A percentile compares a stretch with the other conserved stretches of the same genome.
Conservation (phyloP, 1,140 invertebrate genomes). For the Drosophila auraria region DNA sequence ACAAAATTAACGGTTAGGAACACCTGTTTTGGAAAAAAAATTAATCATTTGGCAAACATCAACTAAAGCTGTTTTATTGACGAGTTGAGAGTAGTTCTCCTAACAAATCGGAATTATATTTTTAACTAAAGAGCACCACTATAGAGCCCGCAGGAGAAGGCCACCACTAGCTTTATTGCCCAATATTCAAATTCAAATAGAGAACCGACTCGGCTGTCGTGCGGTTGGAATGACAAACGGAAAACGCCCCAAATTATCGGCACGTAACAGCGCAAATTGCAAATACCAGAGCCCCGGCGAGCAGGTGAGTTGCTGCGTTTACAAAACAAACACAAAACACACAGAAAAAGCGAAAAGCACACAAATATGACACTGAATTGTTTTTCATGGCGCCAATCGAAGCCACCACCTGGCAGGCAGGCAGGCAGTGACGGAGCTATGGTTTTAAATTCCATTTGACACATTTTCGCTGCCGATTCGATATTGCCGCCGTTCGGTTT, state of each 20-base stretch:
- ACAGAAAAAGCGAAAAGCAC: slow-evolving; percentile 45
- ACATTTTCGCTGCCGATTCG: slow-evolving; percentile 61
- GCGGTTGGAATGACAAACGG: slow-evolving; percentile 47
- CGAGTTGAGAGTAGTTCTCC: not conserved
- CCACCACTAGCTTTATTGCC: slow-evolving; percentile 13
- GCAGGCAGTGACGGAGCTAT: slow-evolving; percentile 24
- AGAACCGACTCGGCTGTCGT: slow-evolving; percentile 15
- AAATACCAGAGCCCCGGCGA: slow-evolving; percentile 7
- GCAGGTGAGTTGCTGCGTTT: slow-evolving; percentile 40
- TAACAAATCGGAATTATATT: slow-evolving; percentile 1
- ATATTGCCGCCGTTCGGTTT: slow-evolving; percentile 28
- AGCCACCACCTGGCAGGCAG: slow-evolving; percentile 41
- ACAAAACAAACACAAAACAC: slow-evolving; percentile 67
- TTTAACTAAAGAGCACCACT: not conserved
- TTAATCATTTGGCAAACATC: too few relatives aligned
- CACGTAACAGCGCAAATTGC: slow-evolving; percentile 39
- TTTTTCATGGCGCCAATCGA: slow-evolving; percentile 62
- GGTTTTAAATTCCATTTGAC: slow-evolving; percentile 75
- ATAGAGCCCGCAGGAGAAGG: not conserved
- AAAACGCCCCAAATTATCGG: slow-evolving; percentile 70
- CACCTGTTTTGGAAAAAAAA: too few relatives aligned
- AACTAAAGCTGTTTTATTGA: too few relatives aligned
- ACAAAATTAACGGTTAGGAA: too few relatives aligned
- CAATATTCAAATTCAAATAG: slow-evolving; percentile 55
- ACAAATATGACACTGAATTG: slow-evolving; percentile 80